Conservation (phyloP, 2,888 invertebrate species). For the Synanthedon tipuliformis region DNA sequence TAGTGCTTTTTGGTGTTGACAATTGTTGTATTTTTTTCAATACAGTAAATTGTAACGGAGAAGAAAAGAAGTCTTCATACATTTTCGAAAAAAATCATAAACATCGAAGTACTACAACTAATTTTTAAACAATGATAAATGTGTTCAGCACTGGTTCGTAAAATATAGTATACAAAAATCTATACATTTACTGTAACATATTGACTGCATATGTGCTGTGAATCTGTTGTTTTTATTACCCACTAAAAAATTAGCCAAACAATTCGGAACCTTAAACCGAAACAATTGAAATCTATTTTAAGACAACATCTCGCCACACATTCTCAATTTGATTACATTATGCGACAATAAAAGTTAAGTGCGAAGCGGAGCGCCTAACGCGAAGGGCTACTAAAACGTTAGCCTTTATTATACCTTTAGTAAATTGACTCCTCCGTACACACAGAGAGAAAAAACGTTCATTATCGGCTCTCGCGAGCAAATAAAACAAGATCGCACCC, state of each 20-base stretch:
- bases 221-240: slow-evolving; percentile 36
- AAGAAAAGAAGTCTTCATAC: too few species aligned
- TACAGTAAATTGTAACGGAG: too few species aligned
- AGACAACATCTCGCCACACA: slow-evolving; percentile 11
- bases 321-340: slow-evolving; percentile 34
- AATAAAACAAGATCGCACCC: slow-evolving; percentile 63
- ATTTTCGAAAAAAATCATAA: too few species aligned
- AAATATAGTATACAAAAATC: too few species aligned
- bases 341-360: slow-evolving; percentile 34
- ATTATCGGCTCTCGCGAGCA: slow-evolving; percentile 54
- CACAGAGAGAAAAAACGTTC: slow-evolving; percentile 52
- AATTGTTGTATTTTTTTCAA: too few species aligned
- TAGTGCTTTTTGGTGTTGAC: too few species aligned
- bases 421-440: slow-evolving; percentile 48
- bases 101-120: too few species aligned
- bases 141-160: too few species aligned
- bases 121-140: too few species aligned
- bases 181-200: too few species aligned
- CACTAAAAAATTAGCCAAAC: slow-evolving; percentile 2
- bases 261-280: slow-evolving; percentile 18
- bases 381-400: slow-evolving; percentile 30
- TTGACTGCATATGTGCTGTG: too few species aligned
- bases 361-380: slow-evolving; percentile 19
- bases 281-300: slow-evolving; percentile 17
- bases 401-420: slow-evolving; percentile 51